phyloP scores from a whole-genome alignment of 2,797 vertebrate species.

The Ibycter americanus region DNA sequence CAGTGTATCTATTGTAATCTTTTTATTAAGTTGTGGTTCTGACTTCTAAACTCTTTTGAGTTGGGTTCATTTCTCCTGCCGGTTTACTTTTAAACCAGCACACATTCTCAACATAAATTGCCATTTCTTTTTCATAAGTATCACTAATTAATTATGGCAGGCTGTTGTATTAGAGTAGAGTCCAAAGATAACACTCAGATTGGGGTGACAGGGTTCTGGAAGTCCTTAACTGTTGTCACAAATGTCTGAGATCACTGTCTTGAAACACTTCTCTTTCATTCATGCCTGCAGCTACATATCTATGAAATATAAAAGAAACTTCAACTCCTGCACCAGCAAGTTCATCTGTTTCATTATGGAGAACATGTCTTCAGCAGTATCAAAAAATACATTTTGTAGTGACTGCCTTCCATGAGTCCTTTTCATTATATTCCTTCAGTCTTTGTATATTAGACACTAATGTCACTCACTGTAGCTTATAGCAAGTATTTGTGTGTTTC shows the following conservation, averaged over 20 bases:
- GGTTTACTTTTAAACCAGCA: too few species aligned
- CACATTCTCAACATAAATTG: background rate
- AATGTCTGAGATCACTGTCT: background rate
- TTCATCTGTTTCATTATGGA: background rate
- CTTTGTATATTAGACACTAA: background rate
- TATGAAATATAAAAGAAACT: background rate
- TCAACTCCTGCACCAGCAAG: too few species aligned
- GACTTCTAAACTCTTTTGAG: too few species aligned
- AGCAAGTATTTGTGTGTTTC: background rate
- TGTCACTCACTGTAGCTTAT: background rate
- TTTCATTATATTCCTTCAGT: background rate
- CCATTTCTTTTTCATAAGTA: background rate
- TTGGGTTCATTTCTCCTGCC: too few species aligned
- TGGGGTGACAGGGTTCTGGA: background rate
- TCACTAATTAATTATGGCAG: background rate
- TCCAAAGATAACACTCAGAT: background rate
- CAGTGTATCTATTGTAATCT: too few species aligned
- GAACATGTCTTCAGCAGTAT: background rate
- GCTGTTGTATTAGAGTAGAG: background rate
- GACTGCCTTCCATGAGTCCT: background rate
- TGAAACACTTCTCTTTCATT: background rate
- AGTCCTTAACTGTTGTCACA: background rate
- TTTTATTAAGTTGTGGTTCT: too few species aligned
- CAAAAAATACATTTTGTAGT: background rate
- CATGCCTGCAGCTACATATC: background rate